Base-by-base conservation (phyloP, 2,113 vertebrate species). In the Rousettus leschenaultii region DNA sequence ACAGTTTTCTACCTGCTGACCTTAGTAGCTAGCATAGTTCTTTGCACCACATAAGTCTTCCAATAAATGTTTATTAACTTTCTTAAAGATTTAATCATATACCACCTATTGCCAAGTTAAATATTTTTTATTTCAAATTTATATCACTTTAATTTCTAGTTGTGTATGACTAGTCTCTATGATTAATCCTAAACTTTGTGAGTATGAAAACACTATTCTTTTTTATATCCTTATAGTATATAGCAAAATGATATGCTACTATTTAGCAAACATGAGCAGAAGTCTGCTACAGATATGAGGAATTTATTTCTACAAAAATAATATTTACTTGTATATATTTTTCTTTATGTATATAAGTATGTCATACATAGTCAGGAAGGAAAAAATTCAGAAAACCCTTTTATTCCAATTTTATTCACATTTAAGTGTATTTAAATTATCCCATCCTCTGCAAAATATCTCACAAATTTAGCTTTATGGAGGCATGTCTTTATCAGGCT, bases 381-480 rank as follows among this genome's bases (percentile, higher is more conserved):
- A 74, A 93, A 61, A 61, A n/a, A 86, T 90, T 95, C 15, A 45
- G 66, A 82, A 82, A 78, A 57, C 65, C 4, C 13, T 66, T 84
- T 65, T 75, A 24, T 93, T 88, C 45, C 18, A 16, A 12, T 63
- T 91, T 84, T 87, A 3, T 4, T 82, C 15, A 75, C 7, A 63
- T 73, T 86, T 84, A 75, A 48, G 9, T 61, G 33, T 63, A 30
- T 48, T 91, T 80, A 61, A 75, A 2, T 79, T 51, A 83, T 30
- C 5, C 1, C 1, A 68, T 80, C 7, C 11, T 51, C 18, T 94
- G 18, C 1, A 94, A 51, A 66, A 16, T 57, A 71, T 18, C 15
- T 90, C 26, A 70, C 15, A 92, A 10, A 89, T 71, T 91, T 94
- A 70, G 7, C 84, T 89, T 97, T 92, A 68, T 53, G 59, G n/a